These are phyloP conservation scores for Brachyptera putata DNA, from an alignment of 2,888 invertebrate species.

Conservation along the genomic window DNA sequence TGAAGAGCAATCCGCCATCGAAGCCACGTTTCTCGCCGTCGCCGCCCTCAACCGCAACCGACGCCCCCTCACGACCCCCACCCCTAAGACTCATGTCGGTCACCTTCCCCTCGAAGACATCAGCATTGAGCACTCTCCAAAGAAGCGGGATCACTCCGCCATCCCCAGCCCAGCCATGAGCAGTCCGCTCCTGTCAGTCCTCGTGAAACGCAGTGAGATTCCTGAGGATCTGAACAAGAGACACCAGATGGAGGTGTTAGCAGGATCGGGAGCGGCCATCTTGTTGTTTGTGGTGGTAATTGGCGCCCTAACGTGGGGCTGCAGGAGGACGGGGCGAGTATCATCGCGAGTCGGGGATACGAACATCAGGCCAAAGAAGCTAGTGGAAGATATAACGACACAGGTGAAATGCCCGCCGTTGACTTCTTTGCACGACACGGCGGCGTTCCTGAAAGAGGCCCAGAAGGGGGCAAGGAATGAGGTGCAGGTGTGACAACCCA, in stretches of 20 bases:
- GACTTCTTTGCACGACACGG: constrained; percentile 21
- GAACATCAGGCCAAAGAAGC: constrained; percentile 56
- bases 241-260: constrained; percentile 54
- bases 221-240: constrained; percentile 43
- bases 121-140: constrained; percentile 55
- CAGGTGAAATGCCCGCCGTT: constrained; percentile 33
- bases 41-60: constrained; percentile 52
- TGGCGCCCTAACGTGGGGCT: constrained; percentile 54
- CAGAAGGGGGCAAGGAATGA: constrained; percentile 46
- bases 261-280: constrained; percentile 57
- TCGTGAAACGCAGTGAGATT: constrained; percentile 57
- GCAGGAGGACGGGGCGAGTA: constrained; percentile 50
- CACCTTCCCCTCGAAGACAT: constrained; percentile 40
- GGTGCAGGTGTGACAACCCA: constrained; percentile 64
- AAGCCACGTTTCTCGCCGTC: constrained; percentile 10
- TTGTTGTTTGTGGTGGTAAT: constrained; percentile 49
- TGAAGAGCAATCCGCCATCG: constrained; percentile 21
- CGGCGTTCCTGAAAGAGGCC: constrained; percentile 31
- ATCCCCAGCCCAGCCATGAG: constrained; percentile 55
- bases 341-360: constrained; percentile 59
- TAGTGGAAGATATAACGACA: constrained; percentile 51
- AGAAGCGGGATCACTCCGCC: constrained; percentile 54
- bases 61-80: constrained; percentile 49
- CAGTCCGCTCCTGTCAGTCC: constrained; percentile 57
- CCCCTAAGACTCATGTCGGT: constrained; percentile 47